phyloP scores from a whole-genome alignment of 1,140 invertebrate genomes.

The Ridgeia piscesae region DNA sequence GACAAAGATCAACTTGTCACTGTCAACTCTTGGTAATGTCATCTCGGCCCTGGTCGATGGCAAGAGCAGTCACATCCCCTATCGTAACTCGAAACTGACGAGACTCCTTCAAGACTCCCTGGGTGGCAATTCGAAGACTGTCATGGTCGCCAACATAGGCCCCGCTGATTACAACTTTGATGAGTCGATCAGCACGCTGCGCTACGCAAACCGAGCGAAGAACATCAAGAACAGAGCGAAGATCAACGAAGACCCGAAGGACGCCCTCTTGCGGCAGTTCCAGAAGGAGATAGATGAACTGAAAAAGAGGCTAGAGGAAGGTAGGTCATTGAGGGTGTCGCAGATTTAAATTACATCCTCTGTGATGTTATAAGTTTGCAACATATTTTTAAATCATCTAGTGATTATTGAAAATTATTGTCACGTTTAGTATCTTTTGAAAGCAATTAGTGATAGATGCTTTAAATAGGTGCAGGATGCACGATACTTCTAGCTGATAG shows the following conservation, averaged over 20 bases:
- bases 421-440: neutral
- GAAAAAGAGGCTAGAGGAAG: slow-evolving; percentile 78
- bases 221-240: slow-evolving; percentile 95
- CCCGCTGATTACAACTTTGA: slow-evolving; percentile 96
- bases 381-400: neutral
- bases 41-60: slow-evolving; percentile 86
- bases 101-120: slow-evolving; percentile 70
- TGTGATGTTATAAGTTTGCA: neutral
- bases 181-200: slow-evolving; percentile 93
- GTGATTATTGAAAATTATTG: neutral
- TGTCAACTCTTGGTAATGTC: slow-evolving; percentile 93
- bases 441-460: too few species aligned
- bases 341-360: neutral
- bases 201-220: slow-evolving; percentile 96
- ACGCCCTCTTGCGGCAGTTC: slow-evolving; percentile 91
- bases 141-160: slow-evolving; percentile 94
- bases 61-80: slow-evolving; percentile 61
- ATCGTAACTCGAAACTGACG: slow-evolving; percentile 59
- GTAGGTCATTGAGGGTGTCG: slow-evolving; percentile 37
- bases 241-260: slow-evolving; percentile 97
- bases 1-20: slow-evolving; percentile 89
- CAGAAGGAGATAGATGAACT: slow-evolving; percentile 95
- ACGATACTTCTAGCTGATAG: too few species aligned
- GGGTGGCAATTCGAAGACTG: slow-evolving; percentile 87
- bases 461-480: too few species aligned